Conservation (phyloP, 92 coral and sea anemone genomes). For the Palythoa grandiflora region DNA sequence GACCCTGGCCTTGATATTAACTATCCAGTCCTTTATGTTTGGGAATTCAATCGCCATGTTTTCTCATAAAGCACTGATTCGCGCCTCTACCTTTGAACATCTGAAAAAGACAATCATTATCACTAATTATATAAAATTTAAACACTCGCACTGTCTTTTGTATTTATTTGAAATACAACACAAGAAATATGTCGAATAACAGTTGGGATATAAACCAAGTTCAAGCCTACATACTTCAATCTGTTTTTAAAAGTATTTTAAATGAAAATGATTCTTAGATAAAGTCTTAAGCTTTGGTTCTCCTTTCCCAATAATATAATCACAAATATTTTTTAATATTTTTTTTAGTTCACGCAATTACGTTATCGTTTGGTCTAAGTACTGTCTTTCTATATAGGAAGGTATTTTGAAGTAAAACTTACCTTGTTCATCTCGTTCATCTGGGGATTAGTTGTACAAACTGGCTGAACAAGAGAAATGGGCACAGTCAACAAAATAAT, state of each 20-base stretch:
- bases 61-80: background rate
- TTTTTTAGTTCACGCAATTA: background rate
- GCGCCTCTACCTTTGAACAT: too few relatives aligned
- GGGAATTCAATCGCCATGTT: background rate
- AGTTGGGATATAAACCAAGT: background rate
- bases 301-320: background rate
- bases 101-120: background rate
- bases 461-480: background rate
- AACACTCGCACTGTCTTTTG: background rate
- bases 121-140: background rate
- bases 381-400: background rate
- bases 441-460: background rate
- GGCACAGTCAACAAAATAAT: background rate
- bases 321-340: background rate
- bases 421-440: background rate
- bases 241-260: background rate
- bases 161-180: background rate
- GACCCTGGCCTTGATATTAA: slow-evolving; percentile 1
- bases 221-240: background rate
- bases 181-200: background rate
- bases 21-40: background rate
- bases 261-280: background rate
- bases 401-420: background rate
- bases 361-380: background rate
- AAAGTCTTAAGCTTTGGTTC: background rate